Conservation (phyloP, 2,888 invertebrate species). For the Drosophila buzzatii region DNA sequence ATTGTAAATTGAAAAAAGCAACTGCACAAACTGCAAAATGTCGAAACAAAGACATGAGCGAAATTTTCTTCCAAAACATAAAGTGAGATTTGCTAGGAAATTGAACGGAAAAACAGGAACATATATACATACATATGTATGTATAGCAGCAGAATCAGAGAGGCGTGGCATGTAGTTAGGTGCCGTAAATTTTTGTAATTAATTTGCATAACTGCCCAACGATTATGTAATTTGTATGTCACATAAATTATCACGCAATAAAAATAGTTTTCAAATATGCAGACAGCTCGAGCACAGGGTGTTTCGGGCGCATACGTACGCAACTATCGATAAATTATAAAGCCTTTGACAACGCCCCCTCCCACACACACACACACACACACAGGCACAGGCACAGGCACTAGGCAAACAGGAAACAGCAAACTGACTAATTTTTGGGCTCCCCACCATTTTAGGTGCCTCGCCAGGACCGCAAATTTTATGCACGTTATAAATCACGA, state of each 20-base stretch:
- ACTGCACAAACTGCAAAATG: conserved; percentile 64
- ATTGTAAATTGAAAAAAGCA: conserved; percentile 77
- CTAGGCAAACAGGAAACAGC: conserved; percentile 26
- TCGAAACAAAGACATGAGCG: conserved; percentile 17
- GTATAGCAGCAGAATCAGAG: background rate
- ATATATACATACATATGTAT: background rate
- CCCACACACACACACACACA: background rate
- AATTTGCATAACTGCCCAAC: conserved; percentile 73
- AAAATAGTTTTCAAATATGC: conserved; percentile 77
- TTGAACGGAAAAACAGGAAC: conserved; percentile 34
- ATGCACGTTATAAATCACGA: conserved; percentile 79
- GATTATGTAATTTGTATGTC: conserved; percentile 72
- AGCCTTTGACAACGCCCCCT: conserved; percentile 40
- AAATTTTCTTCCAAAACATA: conserved; percentile 33
- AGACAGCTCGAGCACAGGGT: conserved; percentile 49
- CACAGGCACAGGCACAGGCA: background rate
- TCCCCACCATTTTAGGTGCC: conserved; percentile 58
- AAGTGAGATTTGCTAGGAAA: conserved; percentile 49
- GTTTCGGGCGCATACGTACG: conserved; percentile 42
- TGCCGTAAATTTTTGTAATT: conserved; percentile 54
- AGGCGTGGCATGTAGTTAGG: background rate
- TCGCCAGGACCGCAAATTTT: conserved; percentile 71
- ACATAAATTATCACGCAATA: conserved; percentile 77
- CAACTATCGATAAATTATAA: conserved; percentile 73
- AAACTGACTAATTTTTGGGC: conserved; percentile 66